Conservation (phyloP, 2,113 vertebrate species). For the Heliornis fulica region DNA sequence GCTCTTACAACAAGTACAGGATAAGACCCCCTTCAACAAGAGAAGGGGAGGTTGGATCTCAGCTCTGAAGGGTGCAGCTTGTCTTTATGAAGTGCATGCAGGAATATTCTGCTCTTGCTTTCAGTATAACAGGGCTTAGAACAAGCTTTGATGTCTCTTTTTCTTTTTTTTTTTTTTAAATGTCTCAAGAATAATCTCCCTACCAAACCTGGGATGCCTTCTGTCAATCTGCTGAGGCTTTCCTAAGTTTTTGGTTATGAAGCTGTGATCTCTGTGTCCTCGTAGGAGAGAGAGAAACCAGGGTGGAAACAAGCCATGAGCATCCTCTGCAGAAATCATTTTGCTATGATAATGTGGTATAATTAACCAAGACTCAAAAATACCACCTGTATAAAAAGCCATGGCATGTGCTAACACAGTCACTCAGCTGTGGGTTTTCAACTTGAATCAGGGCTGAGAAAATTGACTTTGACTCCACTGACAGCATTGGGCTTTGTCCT, state of each 20-base stretch:
- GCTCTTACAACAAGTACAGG: neutral
- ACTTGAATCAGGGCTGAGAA: neutral
- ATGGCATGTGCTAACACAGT: neutral
- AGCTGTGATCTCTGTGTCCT: neutral
- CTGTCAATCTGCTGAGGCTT: neutral
- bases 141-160: neutral
- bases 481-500: neutral
- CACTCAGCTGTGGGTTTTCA: neutral
- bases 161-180: neutral
- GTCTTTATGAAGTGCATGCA: accelerated
- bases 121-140: neutral
- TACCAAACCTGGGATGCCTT: too few relatives aligned
- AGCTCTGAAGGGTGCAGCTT: neutral
- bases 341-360: neutral
- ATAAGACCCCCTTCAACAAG: neutral
- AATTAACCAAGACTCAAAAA: neutral
- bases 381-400: neutral
- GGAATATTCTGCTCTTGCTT: neutral
- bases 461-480: neutral
- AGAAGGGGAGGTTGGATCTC: neutral
- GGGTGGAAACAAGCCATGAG: neutral
- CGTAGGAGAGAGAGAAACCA: neutral
- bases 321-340: neutral
- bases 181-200: neutral
- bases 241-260: neutral